A percentile compares a stretch with the other conserved stretches of the same genome.
These are phyloP conservation scores for Hofmannophila pseudospretella DNA, from an alignment of 2,888 invertebrate genomes.

Conservation along the genomic window DNA sequence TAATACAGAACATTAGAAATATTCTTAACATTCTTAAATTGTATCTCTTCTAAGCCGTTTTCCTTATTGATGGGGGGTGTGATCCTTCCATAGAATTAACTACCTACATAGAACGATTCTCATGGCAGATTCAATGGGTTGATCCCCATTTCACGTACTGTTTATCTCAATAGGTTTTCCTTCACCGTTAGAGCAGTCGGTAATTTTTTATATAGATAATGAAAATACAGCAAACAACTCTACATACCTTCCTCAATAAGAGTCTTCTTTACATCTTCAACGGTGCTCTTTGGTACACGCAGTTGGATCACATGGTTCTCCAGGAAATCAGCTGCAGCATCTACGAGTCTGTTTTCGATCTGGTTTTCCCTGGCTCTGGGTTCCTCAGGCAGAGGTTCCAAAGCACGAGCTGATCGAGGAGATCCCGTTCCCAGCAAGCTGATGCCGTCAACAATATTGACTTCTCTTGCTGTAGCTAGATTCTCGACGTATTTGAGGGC, in stretches of 20 bases:
- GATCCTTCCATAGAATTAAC: no score
- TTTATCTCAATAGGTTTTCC: no score
- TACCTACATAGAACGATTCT: no score
- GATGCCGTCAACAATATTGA: slow-evolving; percentile 79
- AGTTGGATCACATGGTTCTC: slow-evolving; percentile 89
- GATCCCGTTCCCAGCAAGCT: slow-evolving; percentile 67
- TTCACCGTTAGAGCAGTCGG: no score
- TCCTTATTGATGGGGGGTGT: no score
- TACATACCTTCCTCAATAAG: slow-evolving; percentile 87
- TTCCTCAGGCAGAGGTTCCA: slow-evolving; percentile 83
- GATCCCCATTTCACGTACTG: no score
- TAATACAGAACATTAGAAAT: no score
- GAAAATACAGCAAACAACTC: no score
- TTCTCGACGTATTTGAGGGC: slow-evolving; percentile 83
- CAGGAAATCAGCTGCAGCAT: slow-evolving; percentile 86
- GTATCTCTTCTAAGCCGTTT: no score
- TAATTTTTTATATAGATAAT: no score
- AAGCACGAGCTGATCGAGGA: slow-evolving; percentile 77
- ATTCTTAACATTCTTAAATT: no score
- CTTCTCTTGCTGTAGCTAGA: slow-evolving; percentile 66
- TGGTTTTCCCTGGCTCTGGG: slow-evolving; percentile 84
- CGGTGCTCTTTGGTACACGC: slow-evolving; percentile 85
- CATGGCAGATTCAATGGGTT: no score
- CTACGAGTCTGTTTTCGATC: slow-evolving; percentile 84
- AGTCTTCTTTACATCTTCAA: slow-evolving; percentile 86